Base-by-base conservation (phyloP, 1,140 invertebrate species). In the Akabosia matsudoensis region DNA sequence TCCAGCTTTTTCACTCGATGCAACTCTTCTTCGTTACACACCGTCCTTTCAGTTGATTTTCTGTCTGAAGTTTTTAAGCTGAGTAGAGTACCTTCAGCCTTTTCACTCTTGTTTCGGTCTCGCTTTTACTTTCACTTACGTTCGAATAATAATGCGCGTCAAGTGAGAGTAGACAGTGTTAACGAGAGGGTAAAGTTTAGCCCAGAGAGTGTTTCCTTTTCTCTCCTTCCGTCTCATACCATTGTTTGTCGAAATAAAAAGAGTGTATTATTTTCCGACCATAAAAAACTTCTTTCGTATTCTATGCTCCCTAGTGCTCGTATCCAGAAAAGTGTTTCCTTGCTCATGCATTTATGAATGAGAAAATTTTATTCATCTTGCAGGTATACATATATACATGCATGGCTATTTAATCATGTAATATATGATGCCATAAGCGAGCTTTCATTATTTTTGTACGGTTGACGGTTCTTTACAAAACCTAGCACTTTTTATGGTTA, bases 141-240 rank as follows among this genome's bases (percentile, higher is more conserved):
- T 56, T 56, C 54, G n/a, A n/a, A n/a, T 56, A 56, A 56, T 56
- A 56, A 56, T 56, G 54, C 22, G 14, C 22, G 14, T 56, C 54
- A 56, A 56, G 54, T 56, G 54, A 56, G 54, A 56, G n/a, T n/a
- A 56, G 4, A 56, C 54, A 56, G 54, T 56, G 54, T 56, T 13
- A 56, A 56, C 10, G 54, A 56, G 54, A 56, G 54, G 54, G 54
- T 56, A 56, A 56, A 56, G 54, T 56, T 56, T 13, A 56, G n/a
- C 54, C 54, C 22, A 24, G 54, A 24, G 54, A 56, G 54, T 56
- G 54, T 56, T 56, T 56, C 54, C 22, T 22, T 56, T 56, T 56
- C 54, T 56, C 22, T 56, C 10, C 54, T n/a, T 56, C 54, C 54
- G 22, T 56, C 54, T 56, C 54, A 10, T 56, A 24, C 54, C 24